Conservation (phyloP, 1,140 invertebrate genomes). For the Drosophila trapezifrons region DNA sequence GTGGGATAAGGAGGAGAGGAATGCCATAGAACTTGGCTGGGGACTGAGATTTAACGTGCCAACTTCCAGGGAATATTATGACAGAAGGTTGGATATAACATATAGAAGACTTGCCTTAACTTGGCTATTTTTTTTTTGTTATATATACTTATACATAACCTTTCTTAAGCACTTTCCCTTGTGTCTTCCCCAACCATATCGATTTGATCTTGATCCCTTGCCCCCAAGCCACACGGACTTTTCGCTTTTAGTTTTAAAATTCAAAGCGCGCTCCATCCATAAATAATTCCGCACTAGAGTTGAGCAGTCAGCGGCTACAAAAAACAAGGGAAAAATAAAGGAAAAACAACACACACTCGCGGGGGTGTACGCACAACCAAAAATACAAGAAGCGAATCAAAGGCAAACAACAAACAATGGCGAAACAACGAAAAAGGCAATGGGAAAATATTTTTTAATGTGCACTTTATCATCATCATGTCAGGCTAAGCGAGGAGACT, state of each 20-base stretch:
- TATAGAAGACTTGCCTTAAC: too few relatives aligned
- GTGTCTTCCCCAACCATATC: neutral
- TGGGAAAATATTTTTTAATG: conserved; percentile 77
- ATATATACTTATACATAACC: neutral
- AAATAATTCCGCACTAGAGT: conserved; percentile 59
- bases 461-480: conserved; percentile 80
- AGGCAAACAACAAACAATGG: conserved; percentile 25
- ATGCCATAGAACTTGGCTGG: neutral
- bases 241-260: conserved; percentile 44
- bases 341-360: neutral
- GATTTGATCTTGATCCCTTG: conserved; percentile 9
- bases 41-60: too few relatives aligned
- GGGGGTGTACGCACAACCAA: neutral
- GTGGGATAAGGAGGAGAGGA: neutral
- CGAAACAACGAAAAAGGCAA: conserved; percentile 56
- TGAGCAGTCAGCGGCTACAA: conserved; percentile 25
- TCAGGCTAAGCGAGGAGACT: conserved; percentile 64
- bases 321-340: neutral
- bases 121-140: too few relatives aligned
- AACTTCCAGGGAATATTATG: neutral
- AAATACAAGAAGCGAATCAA: conserved; percentile 24
- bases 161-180: neutral
- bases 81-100: neutral
- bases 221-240: neutral
- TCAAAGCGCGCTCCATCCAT: conserved; percentile 57